Evolutionary conservation across 2,888 invertebrate genomes (phyloP), one percentile per base, ranked within the genome.

Genomic region (Drosophila ochracea): DNA sequence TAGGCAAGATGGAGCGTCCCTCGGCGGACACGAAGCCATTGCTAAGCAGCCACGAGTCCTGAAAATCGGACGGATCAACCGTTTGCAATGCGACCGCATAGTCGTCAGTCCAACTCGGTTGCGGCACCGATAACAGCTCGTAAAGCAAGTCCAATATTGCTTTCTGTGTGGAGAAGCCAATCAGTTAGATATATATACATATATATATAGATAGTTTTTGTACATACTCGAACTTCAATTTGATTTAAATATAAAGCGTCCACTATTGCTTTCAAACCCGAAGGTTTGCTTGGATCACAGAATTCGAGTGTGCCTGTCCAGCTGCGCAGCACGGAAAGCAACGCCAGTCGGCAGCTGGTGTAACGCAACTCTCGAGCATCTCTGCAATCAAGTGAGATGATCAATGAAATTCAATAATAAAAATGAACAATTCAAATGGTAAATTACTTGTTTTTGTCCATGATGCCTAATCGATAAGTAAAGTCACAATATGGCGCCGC

Each of bases 1-100:
- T 97, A 75, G 98, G 98, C 92, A 99, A 94, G 84, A 98, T 96
- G 64, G 95, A 95, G 69, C 95, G 95, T 55, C 98, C 98, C 94
- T 99, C 99, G 68, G 97, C 97, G 19, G 97, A 98, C n/a, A 99
- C 97, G 92, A 99, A 99, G 41, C 98, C 99, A 92, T 98, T 98
- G 84, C 96, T 96, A 33, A 99, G 94, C 83, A 97, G 95, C 98
- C 98, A 99, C 1, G 96, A 95, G 79, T 98, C 97, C 93, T 96
- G 85, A 85, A 96, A 96, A 92, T 96, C 96, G 31, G 97, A 96
- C 4, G 98, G 97, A 95, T 98, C 98, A 73, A 98, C 96, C 49
- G 97, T 97, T 78, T 96, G 96, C 77, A 99, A 93, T 2, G 98
- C 98, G 47, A 97, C 96, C 53, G 96, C 96, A 84, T 98, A 96